Percentiles rank a stretch among this genome's conserved stretches.
Evolutionary conservation across 2,113 vertebrate species (phyloP).

Genomic region (Oncorhynchus tshawytscha): DNA sequence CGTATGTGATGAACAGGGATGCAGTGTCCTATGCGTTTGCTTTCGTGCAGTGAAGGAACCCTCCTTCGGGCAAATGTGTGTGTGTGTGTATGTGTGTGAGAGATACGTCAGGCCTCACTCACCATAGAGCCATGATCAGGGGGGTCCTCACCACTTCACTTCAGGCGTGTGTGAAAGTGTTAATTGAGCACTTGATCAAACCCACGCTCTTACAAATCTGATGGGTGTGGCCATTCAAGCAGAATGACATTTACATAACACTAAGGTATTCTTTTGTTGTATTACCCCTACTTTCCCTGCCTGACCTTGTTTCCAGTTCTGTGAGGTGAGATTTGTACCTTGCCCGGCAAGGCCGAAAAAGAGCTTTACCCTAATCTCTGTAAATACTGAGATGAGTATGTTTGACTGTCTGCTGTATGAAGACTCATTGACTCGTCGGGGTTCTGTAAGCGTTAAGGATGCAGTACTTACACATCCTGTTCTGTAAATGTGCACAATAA

Average conservation of each 20-base stretch:
- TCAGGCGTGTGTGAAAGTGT: background rate
- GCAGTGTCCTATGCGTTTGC: background rate
- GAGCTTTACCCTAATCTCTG: slow-evolving; percentile 30
- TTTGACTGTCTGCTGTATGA: slow-evolving; percentile 47
- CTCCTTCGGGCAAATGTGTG: background rate
- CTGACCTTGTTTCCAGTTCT: slow-evolving; percentile 24
- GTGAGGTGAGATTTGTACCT: slow-evolving; percentile 35
- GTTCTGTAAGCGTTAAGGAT: slow-evolving; percentile 38
- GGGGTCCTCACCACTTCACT: background rate
- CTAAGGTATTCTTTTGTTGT: slow-evolving; percentile 18
- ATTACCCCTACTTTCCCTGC: slow-evolving; percentile 4
- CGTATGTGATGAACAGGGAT: background rate
- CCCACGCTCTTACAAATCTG: background rate
- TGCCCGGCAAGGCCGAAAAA: slow-evolving; percentile 2
- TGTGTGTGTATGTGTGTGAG: background rate
- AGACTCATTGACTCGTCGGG: slow-evolving; percentile 29
- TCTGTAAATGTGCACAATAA: slow-evolving; percentile 65
- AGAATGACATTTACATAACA: background rate
- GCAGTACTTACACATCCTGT: slow-evolving; percentile 45
- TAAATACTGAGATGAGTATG: slow-evolving; percentile 34
- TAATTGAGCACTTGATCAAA: background rate
- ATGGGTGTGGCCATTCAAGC: background rate
- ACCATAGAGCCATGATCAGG: background rate
- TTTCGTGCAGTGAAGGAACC: background rate
- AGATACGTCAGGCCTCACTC: background rate